Evolutionary conservation across 2,797 vertebrate genomes (phyloP).

Genomic region (Ptychobarbus kaznakovi): DNA sequence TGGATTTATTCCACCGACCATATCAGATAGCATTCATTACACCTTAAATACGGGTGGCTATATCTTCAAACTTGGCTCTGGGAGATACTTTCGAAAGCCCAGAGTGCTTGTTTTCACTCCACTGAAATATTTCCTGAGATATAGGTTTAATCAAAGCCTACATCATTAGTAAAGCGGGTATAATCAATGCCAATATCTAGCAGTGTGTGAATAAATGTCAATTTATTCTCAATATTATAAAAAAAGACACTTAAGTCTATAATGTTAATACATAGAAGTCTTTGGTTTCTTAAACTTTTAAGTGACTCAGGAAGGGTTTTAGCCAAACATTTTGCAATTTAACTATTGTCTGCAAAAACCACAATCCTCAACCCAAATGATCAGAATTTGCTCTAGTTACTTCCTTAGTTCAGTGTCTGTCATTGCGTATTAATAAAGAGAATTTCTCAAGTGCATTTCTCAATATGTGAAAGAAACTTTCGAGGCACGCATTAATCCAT

Average conservation of each 20-base stretch:
- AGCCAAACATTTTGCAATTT: background rate
- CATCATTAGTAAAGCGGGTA: background rate
- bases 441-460: background rate
- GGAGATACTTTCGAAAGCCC: background rate
- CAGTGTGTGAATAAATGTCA: background rate
- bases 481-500: background rate
- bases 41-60: conserved; percentile 7
- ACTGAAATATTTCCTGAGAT: conserved; percentile 1
- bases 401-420: background rate
- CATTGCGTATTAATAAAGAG: background rate
- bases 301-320: background rate
- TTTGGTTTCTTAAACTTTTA: background rate
- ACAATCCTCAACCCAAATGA: background rate
- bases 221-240: background rate
- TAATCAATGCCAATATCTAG: background rate
- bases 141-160: background rate
- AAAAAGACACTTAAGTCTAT: background rate
- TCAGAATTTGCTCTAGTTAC: background rate
- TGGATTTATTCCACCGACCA: conserved; percentile 18
- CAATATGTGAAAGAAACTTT: background rate
- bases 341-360: background rate
- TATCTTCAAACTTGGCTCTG: background rate
- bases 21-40: conserved; percentile 30
- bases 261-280: background rate
- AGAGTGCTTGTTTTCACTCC: background rate